Evolutionary conservation across 2,113 vertebrate genomes (phyloP), one percentile per base, ranked within the genome.

Genomic region (Deroptyus accipitrinus): DNA sequence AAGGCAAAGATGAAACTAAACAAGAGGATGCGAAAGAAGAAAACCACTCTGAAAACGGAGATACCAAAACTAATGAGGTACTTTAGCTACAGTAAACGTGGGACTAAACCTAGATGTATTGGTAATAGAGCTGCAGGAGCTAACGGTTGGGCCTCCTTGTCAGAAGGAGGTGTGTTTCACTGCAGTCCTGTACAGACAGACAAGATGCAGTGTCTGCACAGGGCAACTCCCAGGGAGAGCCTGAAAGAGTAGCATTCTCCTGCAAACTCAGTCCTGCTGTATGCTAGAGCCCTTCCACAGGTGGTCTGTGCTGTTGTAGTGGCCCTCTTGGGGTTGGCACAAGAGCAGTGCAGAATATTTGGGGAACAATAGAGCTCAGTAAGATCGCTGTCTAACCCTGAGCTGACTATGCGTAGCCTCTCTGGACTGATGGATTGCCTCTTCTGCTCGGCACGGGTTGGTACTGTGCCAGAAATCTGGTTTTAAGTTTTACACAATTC

Each of bases 41-140:
- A 97, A 98, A 98, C 98, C 98, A 99, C 98, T 98, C 99, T 98
- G 98, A 99, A 98, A 99, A 99, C 3, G 99, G 99, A 98, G 99
- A 99, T 94, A 98, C 98, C 97, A 99, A 99, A 98, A 98, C 98
- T 98, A 98, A 98, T 39, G 98, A 99, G 98, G 99, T 99, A 98
- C 63, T 83, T 89, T 39, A 94, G 92, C 73, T 80, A 2, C 92
- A 42, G n/a, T 82, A 19, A 48, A 67, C 9, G 5, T 9, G 83
- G 73, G 88, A 52, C 48, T 86, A 52, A 67, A 24, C 46, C 18
- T 76, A 73, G 72, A 18, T 51, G 68, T 83, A 10, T 74, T 64
- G 86, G 67, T 37, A 51, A 24, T 16, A 6, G 55, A 35, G 37
- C 93, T 72, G 82, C 79, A 81, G 88, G 79, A 83, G n/a, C 62